Evolutionary conservation across 2,113 vertebrate species (phyloP), one percentile per base, ranked within the genome.

Genomic region (Equus przewalskii): DNA sequence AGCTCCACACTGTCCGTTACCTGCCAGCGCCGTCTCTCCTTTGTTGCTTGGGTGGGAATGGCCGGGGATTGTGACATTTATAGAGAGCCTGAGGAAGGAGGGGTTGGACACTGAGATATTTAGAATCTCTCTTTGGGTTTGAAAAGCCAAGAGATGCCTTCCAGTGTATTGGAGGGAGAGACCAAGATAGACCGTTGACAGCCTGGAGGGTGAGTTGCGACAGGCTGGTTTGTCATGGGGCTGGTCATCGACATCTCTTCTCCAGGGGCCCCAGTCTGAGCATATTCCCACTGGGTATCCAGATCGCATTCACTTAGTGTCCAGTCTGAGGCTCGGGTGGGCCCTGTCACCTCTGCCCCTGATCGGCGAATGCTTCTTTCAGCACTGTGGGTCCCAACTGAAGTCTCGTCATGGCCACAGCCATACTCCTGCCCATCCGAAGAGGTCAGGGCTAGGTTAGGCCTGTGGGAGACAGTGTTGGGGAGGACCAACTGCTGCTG

Each of bases 391-490:
- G 65, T 22, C 24, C 79, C 73, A 79, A 5, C 76, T 44, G 76
- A 49, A 46, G 91, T 44, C 13, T 67, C 49, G 62, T 33, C 0
- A 54, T 64, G 89, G 84, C 60, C 62, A 56, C 2, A 26, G 79
- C 84, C 15, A 2, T 15, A 44, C 81, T 91, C 64, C 64, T 95
- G 73, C 87, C 51, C 7, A 9, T 97, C 62, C 85, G 7, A 24
- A 56, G 89, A 76, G 92, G 96, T 95, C 97, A 97, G 86, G 80
- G 56, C 92, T 95, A 56, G 97, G 95, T 93, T 97, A 97, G 97
- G 73, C 95, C 86, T 67, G 30, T 60, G 94, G 81, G 95, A 95
- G 96, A 97, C 96, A 91, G 96, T 65, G 89, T 49, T 54, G 69
- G 82, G 84, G 85, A 96, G 86, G 41, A 95, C 86, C 97, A 94